These are phyloP conservation scores for Phainopepla nitens DNA, from an alignment of 2,113 vertebrate species.

Conservation along the genomic window DNA sequence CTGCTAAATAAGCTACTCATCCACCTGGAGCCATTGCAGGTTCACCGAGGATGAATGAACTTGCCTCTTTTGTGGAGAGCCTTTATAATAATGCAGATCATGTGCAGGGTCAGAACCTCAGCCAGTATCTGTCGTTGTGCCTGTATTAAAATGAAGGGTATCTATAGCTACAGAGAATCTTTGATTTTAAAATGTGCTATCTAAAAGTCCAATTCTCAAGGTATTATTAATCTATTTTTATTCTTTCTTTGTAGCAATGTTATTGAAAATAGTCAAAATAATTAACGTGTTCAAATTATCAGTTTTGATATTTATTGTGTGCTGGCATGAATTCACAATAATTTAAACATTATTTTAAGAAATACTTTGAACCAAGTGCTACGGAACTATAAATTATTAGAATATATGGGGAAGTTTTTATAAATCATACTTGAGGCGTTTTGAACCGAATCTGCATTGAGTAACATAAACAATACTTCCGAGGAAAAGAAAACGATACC, in stretches of 20 bases:
- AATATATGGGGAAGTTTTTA: background rate
- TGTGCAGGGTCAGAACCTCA: background rate
- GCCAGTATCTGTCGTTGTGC: background rate
- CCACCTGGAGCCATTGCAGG: background rate
- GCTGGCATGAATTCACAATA: background rate
- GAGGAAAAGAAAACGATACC: background rate
- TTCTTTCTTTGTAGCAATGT: background rate
- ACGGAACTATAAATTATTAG: background rate
- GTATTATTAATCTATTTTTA: background rate
- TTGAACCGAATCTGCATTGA: background rate
- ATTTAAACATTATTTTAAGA: background rate
- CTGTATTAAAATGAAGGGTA: background rate
- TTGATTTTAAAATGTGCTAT: background rate
- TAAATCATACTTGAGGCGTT: background rate
- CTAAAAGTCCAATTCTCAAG: background rate
- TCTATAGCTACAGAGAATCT: background rate
- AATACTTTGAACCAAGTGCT: background rate
- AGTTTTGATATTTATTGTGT: background rate
- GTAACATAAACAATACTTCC: background rate
- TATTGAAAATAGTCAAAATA: background rate
- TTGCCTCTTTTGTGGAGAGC: background rate
- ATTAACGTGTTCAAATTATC: background rate
- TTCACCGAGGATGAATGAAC: background rate
- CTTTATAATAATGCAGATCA: conserved; percentile 8
- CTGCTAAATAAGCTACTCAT: background rate